Evolutionary conservation across 2,888 invertebrate genomes (phyloP).

Genomic region (Hirtodrosophila trivittata): DNA sequence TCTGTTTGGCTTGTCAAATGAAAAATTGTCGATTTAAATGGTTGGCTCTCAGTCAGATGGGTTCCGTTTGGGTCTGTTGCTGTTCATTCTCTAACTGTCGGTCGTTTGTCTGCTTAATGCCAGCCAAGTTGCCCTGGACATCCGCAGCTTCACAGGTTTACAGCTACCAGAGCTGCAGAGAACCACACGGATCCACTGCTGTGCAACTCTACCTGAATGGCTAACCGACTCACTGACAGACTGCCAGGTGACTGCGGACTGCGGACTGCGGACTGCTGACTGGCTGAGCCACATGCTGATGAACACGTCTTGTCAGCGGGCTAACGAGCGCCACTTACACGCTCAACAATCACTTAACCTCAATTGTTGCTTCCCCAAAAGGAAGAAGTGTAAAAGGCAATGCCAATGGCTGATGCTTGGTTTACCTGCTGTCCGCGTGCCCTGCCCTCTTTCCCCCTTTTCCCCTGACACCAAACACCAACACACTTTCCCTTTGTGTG

Average conservation of each 20-base stretch:
- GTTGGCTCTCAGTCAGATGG: slow-evolving; percentile 33
- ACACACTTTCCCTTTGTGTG: slow-evolving; percentile 11
- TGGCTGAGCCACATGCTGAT: slow-evolving; percentile 61
- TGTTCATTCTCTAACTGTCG: slow-evolving; percentile 54
- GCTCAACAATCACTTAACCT: slow-evolving; percentile 73
- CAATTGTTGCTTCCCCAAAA: slow-evolving; percentile 64
- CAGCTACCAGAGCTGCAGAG: no score
- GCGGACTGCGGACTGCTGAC: no score
- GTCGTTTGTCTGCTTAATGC: slow-evolving; percentile 62
- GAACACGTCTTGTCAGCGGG: slow-evolving; percentile 72
- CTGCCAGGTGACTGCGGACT: no score
- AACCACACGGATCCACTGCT: no score
- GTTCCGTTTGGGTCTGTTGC: slow-evolving; percentile 14
- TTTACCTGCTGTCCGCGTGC: slow-evolving; percentile 4
- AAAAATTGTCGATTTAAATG: slow-evolving; percentile 66
- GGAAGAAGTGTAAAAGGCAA: slow-evolving; percentile 64
- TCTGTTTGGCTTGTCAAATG: slow-evolving; percentile 41
- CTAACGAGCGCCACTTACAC: slow-evolving; percentile 71
- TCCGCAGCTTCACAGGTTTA: slow-evolving; percentile 16
- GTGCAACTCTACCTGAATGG: slow-evolving; percentile 9
- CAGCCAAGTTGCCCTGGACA: slow-evolving; percentile 28
- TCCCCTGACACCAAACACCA: background rate
- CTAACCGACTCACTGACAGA: slow-evolving; percentile 17
- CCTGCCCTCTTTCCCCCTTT: background rate
- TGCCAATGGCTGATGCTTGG: slow-evolving; percentile 50